Percentiles rank a stretch among this genome's conserved stretches.
Conservation (phyloP, 1,140 invertebrate species). For the Lamellibrachia luymesi region DNA sequence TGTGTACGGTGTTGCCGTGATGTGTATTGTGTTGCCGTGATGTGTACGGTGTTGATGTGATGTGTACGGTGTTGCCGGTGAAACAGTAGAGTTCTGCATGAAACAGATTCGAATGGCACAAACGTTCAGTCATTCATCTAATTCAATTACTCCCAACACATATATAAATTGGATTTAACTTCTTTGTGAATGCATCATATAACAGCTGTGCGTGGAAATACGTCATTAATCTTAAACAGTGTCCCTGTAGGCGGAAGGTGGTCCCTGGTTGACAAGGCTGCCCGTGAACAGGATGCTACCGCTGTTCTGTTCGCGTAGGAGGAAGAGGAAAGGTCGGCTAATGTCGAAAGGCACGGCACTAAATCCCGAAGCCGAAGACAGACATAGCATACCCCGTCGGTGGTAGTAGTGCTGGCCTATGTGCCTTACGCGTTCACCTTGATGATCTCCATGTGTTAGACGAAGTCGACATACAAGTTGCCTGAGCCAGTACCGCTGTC, state of each 20-base stretch:
- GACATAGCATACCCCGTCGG: neutral
- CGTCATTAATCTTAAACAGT: no score
- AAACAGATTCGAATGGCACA: no score
- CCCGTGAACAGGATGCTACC: conserved; percentile 9
- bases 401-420: conserved; percentile 27
- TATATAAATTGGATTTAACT: no score
- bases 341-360: conserved; percentile 1
- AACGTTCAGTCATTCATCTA: no score
- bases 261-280: neutral
- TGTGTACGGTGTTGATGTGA: no score
- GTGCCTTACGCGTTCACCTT: conserved; percentile 23
- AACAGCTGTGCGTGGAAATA: no score
- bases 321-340: conserved; percentile 11
- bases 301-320: neutral
- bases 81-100: no score
- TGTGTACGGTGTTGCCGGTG: no score
- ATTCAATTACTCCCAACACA: no score
- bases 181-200: no score
- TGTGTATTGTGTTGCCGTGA: no score
- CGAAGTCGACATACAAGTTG: conserved; percentile 14
- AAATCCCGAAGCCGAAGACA: neutral
- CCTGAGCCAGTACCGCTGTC: conserved; percentile 1
- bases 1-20: no score
- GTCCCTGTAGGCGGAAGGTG: neutral
- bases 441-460: conserved; percentile 25